Conservation (phyloP, 2,888 invertebrate genomes). For the Megalurothrips usitatus region DNA sequence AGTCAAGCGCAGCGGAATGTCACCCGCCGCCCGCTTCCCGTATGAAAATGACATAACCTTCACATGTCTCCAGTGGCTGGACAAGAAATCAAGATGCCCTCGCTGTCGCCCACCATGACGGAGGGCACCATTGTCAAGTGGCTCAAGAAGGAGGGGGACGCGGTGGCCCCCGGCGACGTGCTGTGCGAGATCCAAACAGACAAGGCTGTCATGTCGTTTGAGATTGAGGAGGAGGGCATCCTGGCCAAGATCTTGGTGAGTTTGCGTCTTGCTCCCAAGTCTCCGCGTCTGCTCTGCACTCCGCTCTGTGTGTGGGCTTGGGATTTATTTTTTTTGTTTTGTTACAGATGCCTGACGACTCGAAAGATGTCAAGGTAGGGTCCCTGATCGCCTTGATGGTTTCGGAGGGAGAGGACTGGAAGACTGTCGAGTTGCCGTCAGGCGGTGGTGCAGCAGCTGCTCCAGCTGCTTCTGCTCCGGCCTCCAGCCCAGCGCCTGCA, state of each 20-base stretch:
- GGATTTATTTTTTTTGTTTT: neutral
- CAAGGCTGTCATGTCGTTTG: conserved; percentile 58
- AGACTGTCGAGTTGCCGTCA: conserved; percentile 48
- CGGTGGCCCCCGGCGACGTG: conserved; percentile 54
- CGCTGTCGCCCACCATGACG: conserved; percentile 60
- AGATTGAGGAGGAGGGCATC: conserved; percentile 57
- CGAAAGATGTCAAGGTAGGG: conserved; percentile 54
- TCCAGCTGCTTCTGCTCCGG: conserved; percentile 36
- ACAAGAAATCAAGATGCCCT: conserved; percentile 53
- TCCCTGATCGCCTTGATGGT: conserved; percentile 58
- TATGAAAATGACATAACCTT: conserved; percentile 22
- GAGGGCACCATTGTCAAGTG: conserved; percentile 57
- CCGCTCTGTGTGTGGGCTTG: neutral
- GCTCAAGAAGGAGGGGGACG: conserved; percentile 55
- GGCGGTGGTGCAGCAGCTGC: conserved; percentile 37
- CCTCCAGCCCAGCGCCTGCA: conserved; percentile 39
- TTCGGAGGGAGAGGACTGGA: conserved; percentile 59
- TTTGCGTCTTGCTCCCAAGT: neutral
- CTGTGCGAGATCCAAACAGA: conserved; percentile 63
- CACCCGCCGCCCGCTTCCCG: neutral
- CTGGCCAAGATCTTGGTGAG: conserved; percentile 58
- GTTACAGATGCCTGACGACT: conserved; percentile 50
- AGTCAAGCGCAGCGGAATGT: neutral
- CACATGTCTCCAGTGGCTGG: conserved; percentile 43
- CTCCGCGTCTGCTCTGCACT: neutral